phyloP scores from a whole-genome alignment of 1,140 invertebrate species.

The Heliconius eleuchia region DNA sequence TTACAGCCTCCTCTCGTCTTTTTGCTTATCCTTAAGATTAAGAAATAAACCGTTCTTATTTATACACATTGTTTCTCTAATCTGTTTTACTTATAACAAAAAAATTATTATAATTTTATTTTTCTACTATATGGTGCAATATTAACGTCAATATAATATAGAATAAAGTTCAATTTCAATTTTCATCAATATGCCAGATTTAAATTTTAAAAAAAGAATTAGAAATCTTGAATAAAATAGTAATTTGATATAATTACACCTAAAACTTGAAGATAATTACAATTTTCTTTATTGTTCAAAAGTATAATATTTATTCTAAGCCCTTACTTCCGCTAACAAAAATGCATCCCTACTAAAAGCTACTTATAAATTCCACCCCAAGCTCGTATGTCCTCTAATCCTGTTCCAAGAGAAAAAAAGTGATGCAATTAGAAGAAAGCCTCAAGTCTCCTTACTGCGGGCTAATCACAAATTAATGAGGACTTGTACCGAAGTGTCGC shows the following conservation, averaged over 20 bases:
- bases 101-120: not conserved
- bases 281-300: not conserved
- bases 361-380: conserved; percentile 7
- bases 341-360: conserved; percentile 5
- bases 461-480: conserved; percentile 81
- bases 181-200: too few species aligned
- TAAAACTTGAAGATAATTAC: too few species aligned
- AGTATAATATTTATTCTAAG: not conserved
- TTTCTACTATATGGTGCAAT: not conserved
- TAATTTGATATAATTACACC: too few species aligned
- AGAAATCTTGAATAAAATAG: too few species aligned
- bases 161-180: too few species aligned
- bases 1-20: conserved; percentile 48
- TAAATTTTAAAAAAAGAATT: too few species aligned
- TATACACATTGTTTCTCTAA: not conserved
- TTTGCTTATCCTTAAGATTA: conserved; percentile 35
- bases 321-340: not conserved
- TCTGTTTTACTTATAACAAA: not conserved
- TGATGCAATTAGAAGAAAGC: conserved; percentile 73
- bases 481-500: conserved; percentile 72
- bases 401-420: conserved; percentile 57
- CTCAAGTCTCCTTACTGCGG: conserved; percentile 64
- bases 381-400: conserved; percentile 43
- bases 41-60: conserved; percentile 18
- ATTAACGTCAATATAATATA: too few species aligned